Percentiles rank a stretch among this genome's conserved stretches.
These are phyloP conservation scores for Corticium candelabrum DNA, from an alignment of 37 sponge, comb jelly and placozoan genomes.

Conservation along the genomic window DNA sequence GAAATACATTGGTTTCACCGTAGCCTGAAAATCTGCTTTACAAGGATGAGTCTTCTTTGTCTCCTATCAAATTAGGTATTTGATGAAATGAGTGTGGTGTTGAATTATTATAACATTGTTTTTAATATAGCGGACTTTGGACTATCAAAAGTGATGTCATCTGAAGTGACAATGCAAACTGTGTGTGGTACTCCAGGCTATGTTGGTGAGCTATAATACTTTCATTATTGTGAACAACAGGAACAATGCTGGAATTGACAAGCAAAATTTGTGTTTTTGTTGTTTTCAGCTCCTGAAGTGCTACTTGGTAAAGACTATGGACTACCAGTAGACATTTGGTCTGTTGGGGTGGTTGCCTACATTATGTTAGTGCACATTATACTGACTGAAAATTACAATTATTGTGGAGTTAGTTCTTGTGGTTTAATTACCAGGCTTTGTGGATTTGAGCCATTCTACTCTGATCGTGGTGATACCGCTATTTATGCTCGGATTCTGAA, in stretches of 20 bases:
- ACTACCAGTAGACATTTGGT: constrained; percentile 26
- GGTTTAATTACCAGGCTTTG: background rate
- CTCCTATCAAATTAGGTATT: constrained; percentile 15
- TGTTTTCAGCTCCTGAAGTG: constrained; percentile 26
- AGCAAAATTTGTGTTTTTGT: background rate
- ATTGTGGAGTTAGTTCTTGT: background rate
- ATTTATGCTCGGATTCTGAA: background rate
- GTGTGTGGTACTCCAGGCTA: constrained; percentile 35
- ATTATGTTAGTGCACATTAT: constrained; percentile 14
- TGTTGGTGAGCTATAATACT: constrained; percentile 15
- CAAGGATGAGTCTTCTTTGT: background rate
- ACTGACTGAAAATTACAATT: background rate
- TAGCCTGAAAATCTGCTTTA: constrained; percentile 37
- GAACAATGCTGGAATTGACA: background rate
- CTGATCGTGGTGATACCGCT: background rate
- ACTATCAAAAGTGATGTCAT: constrained; percentile 13
- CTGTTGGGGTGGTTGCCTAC: constrained; percentile 22
- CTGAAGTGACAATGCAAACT: constrained; percentile 9
- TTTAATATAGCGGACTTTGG: constrained; percentile 39
- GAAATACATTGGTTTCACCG: too few relatives aligned
- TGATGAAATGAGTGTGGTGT: too few relatives aligned
- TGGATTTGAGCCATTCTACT: constrained; percentile 10
- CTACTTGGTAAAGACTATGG: constrained; percentile 17
- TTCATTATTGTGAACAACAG: background rate
- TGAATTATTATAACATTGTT: too few relatives aligned